Percentiles rank a stretch among this genome's conserved stretches.
Evolutionary conservation across 2,113 vertebrate genomes (phyloP).

Genomic region (Hydrochoerus hydrochaeris): DNA sequence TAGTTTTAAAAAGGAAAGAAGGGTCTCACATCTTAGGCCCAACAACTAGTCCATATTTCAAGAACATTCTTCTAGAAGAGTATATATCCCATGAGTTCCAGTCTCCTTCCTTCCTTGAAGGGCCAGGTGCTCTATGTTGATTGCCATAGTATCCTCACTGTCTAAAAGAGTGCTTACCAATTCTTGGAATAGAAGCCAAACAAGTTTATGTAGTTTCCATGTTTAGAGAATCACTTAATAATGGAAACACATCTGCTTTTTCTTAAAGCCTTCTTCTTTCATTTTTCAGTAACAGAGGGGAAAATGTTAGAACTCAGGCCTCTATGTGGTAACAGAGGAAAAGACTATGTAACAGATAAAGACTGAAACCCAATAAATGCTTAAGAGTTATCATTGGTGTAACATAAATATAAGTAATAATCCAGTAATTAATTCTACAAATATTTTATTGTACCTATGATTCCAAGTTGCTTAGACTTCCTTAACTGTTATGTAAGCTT

Average conservation of each 20-base stretch:
- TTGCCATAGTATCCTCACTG: not conserved
- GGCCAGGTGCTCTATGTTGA: not conserved
- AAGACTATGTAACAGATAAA: not conserved
- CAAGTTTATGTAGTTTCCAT: constrained; percentile 30
- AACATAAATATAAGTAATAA: not conserved
- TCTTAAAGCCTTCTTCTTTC: constrained; percentile 5
- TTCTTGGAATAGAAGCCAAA: not conserved
- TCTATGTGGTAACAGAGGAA: constrained; percentile 1
- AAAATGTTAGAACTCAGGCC: not conserved
- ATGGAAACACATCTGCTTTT: constrained; percentile 28
- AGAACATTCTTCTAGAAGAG: not conserved
- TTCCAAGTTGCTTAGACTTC: constrained; percentile 45
- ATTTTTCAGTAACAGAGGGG: not conserved
- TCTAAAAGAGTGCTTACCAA: not conserved
- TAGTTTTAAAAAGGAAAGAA: not conserved
- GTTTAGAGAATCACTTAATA: constrained; percentile 40
- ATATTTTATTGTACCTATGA: not conserved
- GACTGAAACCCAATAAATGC: not conserved
- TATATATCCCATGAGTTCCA: not conserved
- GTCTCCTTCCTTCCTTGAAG: not conserved
- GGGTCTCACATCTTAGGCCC: not conserved
- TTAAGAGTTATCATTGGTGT: not conserved
- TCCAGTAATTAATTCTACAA: constrained; percentile 40
- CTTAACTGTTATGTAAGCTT: not conserved
- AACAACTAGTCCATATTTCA: not conserved